Evolutionary conservation across 1,140 invertebrate species (phyloP), one percentile per base, ranked within the genome.

Genomic region (Diorhabda elongata): DNA sequence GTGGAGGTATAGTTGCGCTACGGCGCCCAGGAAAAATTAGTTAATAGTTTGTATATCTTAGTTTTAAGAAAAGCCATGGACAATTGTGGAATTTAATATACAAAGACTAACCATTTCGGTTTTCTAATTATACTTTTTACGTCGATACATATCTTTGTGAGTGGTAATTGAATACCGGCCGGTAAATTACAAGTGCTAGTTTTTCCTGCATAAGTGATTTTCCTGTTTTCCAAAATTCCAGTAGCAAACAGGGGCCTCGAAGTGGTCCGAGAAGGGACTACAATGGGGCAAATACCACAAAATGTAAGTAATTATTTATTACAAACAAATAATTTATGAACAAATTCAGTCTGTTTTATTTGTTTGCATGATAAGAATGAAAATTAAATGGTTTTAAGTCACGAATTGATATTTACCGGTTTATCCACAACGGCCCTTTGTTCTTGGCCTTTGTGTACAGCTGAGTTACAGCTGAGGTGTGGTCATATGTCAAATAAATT

Each of bases 271-370:
- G 81, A 77, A 78, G 82, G 81, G 73, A 80, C 75, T 75, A 84
- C 78, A 68, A 86, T 86, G 85, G 85, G 85, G 75, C 85, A 86
- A 75, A 85, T 85, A 73, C 81, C 80, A 70, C 82, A 83, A 74
- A 82, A 85, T 73, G 85, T 85, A 76, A 85, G 84, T 85, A 64
- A n/a, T 62, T 52, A 52, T n/a, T 8, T 52, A 52, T 52, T 2
- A 52, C 42, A 61, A 68, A 26, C 26, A 26, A 26, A 26, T 26
- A 26, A 26, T 26, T 26, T 26, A 26, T 26, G 26, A 26, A 26
- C 26, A 26, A 26, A 26, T 26, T 26, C 26, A 26, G 26, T 26
- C 26, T 26, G 1, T 26, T 26, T 26, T 26, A 26, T 26, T 26
- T 26, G 26, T 26, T 26, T 26, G 26, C 26, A 26, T 26, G 26